phyloP scores from a whole-genome alignment of 2,888 invertebrate species.

The Germaria angustata region DNA sequence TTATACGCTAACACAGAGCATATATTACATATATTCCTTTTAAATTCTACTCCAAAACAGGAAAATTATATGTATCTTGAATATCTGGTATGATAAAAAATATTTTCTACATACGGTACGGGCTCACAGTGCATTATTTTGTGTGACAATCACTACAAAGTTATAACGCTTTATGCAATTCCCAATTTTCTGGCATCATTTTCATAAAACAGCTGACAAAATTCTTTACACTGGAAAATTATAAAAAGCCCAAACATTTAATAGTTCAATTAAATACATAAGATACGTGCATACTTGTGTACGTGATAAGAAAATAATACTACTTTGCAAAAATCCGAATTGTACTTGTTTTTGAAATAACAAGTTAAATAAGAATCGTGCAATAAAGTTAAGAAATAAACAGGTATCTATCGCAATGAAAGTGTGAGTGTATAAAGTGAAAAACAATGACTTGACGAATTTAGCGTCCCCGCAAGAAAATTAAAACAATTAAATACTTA shows the following conservation, averaged over 20 bases:
- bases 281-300: neutral
- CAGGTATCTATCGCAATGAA: neutral
- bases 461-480: neutral
- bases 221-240: neutral
- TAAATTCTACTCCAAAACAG: too few species aligned
- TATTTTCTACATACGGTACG: too few species aligned
- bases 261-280: too few species aligned
- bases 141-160: too few species aligned
- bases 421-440: neutral
- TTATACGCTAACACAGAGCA: too few species aligned
- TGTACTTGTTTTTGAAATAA: neutral
- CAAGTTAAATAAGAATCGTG: neutral
- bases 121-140: too few species aligned
- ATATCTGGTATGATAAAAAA: too few species aligned
- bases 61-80: too few species aligned
- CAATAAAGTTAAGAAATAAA: neutral
- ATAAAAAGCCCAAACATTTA: neutral
- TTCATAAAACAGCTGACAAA: constrained; percentile 32
- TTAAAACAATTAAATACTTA: neutral
- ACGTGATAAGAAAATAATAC: neutral
- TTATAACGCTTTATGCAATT: too few species aligned
- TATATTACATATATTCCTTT: too few species aligned
- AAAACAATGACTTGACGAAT: constrained; percentile 53
- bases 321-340: neutral
- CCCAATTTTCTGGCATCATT: constrained; percentile 20